Conservation (phyloP, 92 coral and sea anemone genomes). For the Porites cylindrica region DNA sequence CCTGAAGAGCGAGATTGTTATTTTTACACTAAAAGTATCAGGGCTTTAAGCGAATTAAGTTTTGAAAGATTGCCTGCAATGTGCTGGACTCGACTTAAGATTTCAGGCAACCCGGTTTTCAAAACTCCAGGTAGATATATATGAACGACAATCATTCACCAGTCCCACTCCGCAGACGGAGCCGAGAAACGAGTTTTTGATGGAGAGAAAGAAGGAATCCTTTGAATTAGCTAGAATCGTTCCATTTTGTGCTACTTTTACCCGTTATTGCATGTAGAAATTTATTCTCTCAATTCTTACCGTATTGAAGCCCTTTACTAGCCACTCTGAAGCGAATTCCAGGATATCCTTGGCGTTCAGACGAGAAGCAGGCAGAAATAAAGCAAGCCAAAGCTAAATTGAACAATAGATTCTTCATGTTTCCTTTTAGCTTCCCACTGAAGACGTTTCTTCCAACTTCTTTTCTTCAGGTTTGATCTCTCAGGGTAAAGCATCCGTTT, state of each 20-base stretch:
- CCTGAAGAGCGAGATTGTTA: too few species aligned
- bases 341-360: slow-evolving; percentile 37
- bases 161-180: too few species aligned
- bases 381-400: neutral
- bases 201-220: too few species aligned
- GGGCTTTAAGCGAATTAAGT: too few species aligned
- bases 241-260: neutral
- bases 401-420: neutral
- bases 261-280: neutral
- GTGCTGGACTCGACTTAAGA: too few species aligned
- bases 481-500: neutral
- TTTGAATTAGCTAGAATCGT: too few species aligned
- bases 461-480: neutral
- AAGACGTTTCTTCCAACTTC: neutral
- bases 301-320: slow-evolving; percentile 82
- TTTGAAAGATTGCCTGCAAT: too few species aligned
- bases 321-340: slow-evolving; percentile 86
- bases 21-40: too few species aligned
- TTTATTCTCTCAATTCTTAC: slow-evolving; percentile 48
- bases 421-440: neutral
- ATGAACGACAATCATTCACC: too few species aligned
- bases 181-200: too few species aligned
- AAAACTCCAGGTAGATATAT: too few species aligned
- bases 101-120: too few species aligned
- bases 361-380: neutral